Evolutionary conservation across 2,797 vertebrate species (phyloP).

Genomic region (Chrysocyon brachyurus): DNA sequence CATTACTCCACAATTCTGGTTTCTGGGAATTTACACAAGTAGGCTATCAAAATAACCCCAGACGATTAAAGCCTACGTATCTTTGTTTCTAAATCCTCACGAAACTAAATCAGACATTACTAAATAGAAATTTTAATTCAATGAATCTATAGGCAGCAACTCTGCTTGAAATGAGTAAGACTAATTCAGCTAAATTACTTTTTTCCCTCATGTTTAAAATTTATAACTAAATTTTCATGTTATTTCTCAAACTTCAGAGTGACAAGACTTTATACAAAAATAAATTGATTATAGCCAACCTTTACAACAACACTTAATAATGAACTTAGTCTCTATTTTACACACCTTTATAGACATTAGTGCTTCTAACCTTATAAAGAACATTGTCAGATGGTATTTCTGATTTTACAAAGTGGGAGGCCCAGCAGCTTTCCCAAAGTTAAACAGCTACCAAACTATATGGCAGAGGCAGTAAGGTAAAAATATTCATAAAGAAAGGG

Average conservation of each 20-base stretch:
- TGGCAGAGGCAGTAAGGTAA: background rate
- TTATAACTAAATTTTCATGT: background rate
- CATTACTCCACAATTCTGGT: slow-evolving; percentile 52
- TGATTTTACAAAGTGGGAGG: background rate
- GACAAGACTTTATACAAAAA: slow-evolving; percentile 47
- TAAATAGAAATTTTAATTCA: slow-evolving; percentile 52
- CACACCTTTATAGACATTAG: background rate
- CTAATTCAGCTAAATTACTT: slow-evolving; percentile 36
- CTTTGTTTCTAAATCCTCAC: slow-evolving; percentile 43
- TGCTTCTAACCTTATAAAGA: slow-evolving; percentile 1
- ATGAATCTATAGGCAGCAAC: background rate
- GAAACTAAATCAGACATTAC: slow-evolving; percentile 36
- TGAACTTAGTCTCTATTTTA: background rate
- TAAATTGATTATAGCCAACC: background rate
- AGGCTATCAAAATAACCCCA: slow-evolving; percentile 53
- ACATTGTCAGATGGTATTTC: background rate
- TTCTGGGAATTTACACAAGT: slow-evolving; percentile 62
- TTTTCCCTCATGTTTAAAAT: background rate
- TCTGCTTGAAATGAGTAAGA: slow-evolving; percentile 13
- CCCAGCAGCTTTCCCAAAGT: background rate
- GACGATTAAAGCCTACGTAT: background rate
- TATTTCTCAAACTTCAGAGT: background rate
- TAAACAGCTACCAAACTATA: background rate
- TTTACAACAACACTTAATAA: background rate
- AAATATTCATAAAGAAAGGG: slow-evolving; percentile 2